Percentiles rank a stretch among this genome's conserved stretches.
phyloP scores from a whole-genome alignment of 2,113 vertebrate genomes.

The Mesitornis unicolor region DNA sequence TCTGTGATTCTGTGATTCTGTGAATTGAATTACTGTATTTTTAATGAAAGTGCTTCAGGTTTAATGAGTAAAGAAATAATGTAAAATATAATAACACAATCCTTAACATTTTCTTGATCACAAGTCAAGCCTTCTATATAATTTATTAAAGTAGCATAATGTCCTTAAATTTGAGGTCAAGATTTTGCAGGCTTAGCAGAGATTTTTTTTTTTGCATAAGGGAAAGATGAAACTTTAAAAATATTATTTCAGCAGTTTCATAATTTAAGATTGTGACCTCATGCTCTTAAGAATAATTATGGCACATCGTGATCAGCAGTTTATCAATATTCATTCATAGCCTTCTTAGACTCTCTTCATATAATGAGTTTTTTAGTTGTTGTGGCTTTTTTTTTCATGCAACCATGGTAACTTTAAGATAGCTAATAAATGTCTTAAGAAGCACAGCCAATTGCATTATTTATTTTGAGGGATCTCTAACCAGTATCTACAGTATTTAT shows the following conservation, averaged over 20 bases:
- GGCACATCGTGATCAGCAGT: constrained; percentile 21
- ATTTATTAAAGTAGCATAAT: constrained; percentile 64
- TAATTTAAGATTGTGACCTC: constrained; percentile 64
- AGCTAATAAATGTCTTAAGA: neutral
- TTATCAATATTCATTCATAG: constrained; percentile 53
- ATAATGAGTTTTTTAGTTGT: neutral
- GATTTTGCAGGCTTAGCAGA: constrained; percentile 65
- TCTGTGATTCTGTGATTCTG: too few species aligned
- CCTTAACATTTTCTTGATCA: constrained; percentile 70
- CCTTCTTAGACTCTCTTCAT: neutral
- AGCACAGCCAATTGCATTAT: neutral
- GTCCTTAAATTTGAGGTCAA: constrained; percentile 72
- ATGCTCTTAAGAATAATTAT: constrained; percentile 59
- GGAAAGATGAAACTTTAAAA: constrained; percentile 70
- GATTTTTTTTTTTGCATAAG: constrained; percentile 64
- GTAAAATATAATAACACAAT: constrained; percentile 25
- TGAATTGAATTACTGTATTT: constrained; percentile 26
- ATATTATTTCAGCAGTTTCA: constrained; percentile 71
- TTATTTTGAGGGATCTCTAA: neutral
- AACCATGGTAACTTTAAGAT: neutral
- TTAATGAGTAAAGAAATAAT: constrained; percentile 57
- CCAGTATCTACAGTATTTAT: neutral
- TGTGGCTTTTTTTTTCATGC: neutral
- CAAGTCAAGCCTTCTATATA: constrained; percentile 64
- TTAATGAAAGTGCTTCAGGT: constrained; percentile 22